phyloP scores from a whole-genome alignment of 2,113 vertebrate genomes.

The Chascanopsetta lugubris region DNA sequence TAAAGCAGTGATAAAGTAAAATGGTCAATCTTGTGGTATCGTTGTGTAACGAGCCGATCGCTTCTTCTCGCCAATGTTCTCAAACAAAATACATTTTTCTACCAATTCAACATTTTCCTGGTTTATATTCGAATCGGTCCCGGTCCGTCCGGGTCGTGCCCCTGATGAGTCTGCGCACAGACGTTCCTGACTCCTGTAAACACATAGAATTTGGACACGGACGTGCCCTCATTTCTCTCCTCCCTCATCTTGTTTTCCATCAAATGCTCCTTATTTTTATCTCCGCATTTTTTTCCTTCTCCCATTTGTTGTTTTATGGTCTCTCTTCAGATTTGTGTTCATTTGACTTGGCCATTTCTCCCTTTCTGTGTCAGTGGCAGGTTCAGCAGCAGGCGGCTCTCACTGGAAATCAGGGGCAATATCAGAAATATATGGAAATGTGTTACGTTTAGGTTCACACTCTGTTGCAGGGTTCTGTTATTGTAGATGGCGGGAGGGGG shows the following conservation, averaged over 20 bases:
- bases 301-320: slow-evolving; percentile 45
- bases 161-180: slow-evolving; percentile 7
- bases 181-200: slow-evolving; percentile 24
- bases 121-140: neutral
- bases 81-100: neutral
- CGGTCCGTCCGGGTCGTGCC: neutral
- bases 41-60: neutral
- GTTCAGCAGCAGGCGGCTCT: neutral
- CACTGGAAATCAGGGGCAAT: neutral
- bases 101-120: neutral
- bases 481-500: neutral
- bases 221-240: slow-evolving; percentile 13
- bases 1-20: neutral
- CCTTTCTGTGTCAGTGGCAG: neutral
- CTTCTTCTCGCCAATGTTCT: neutral
- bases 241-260: slow-evolving; percentile 39
- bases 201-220: slow-evolving; percentile 21
- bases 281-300: slow-evolving; percentile 35
- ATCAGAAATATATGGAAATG: neutral
- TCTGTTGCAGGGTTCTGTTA: neutral
- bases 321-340: slow-evolving; percentile 28
- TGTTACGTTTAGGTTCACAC: neutral
- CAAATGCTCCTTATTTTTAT: slow-evolving; percentile 15
- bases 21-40: neutral
- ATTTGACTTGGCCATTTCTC: slow-evolving; percentile 13